Evolutionary conservation across 2,797 vertebrate genomes (phyloP).

Genomic region (Aldrovandia affinis): DNA sequence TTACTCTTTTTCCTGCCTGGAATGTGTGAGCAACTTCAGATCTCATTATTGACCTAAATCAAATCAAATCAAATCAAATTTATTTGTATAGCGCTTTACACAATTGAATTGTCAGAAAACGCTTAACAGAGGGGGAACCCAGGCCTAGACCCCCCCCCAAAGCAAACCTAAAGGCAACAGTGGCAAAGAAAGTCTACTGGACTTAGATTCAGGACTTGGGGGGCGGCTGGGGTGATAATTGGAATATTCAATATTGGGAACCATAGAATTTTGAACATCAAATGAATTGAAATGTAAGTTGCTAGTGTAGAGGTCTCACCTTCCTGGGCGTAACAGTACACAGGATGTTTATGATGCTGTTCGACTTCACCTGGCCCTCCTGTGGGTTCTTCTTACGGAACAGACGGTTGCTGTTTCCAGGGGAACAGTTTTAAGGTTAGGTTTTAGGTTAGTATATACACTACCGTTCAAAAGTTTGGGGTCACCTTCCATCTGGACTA

Average conservation of each 20-base stretch:
- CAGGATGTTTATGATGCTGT: constrained; percentile 84
- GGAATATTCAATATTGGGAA: not conserved
- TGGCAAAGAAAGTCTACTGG: not conserved
- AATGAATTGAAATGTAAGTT: not conserved
- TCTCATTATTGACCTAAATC: not conserved
- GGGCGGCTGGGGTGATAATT: not conserved
- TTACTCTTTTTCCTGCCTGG: not conserved
- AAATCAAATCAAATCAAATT: too few relatives aligned
- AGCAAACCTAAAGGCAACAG: too few relatives aligned
- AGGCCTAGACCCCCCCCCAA: too few relatives aligned
- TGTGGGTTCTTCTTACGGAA: constrained; percentile 80
- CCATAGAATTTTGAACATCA: not conserved
- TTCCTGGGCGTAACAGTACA: constrained; percentile 78
- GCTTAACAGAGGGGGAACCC: too few relatives aligned
- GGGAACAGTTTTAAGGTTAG: not conserved
- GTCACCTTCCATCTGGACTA: too few relatives aligned
- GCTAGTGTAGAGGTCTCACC: constrained; percentile 56
- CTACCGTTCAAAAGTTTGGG: too few relatives aligned
- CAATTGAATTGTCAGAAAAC: too few relatives aligned
- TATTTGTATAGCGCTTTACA: too few relatives aligned
- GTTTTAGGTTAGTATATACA: too few relatives aligned
- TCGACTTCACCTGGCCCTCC: constrained; percentile 82
- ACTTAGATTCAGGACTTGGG: not conserved
- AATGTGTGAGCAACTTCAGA: not conserved
- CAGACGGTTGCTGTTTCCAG: constrained; percentile 70